Conservation (phyloP, 2,113 vertebrate species). For the Actenoides lindsayi region DNA sequence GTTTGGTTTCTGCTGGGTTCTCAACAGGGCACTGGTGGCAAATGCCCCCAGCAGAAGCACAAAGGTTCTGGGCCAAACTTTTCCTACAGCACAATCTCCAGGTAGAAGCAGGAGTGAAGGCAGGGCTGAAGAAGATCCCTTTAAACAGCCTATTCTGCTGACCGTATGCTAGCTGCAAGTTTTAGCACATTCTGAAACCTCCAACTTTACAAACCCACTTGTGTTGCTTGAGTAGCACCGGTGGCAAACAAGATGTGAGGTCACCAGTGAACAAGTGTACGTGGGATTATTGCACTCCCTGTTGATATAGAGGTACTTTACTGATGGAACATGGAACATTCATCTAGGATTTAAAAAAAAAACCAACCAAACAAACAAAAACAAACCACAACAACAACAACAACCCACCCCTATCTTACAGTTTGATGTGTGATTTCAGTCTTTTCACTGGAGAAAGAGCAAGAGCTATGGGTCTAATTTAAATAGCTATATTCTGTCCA, state of each 20-base stretch:
- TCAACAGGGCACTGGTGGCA: neutral
- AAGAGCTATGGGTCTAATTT: neutral
- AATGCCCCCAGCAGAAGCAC: rapidly evolving
- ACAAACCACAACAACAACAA: neutral
- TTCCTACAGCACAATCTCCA: neutral
- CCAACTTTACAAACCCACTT: neutral
- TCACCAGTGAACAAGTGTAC: neutral
- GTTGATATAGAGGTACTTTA: neutral
- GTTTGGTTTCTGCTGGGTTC: neutral
- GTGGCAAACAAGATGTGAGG: neutral
- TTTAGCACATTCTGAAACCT: neutral
- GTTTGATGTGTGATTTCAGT: neutral
- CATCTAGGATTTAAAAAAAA: neutral
- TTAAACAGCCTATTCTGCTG: neutral
- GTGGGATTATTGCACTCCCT: neutral
- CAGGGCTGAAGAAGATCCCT: neutral
- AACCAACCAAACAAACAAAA: too few species aligned
- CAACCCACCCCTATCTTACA: neutral
- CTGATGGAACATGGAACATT: neutral
- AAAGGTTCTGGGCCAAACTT: neutral
- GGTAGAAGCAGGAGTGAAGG: neutral
- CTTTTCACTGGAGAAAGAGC: neutral
- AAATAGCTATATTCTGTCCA: neutral
- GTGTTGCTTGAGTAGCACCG: neutral
- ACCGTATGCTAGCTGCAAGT: neutral